These are phyloP conservation scores for Leuciscus waleckii DNA, from an alignment of 2,797 vertebrate species.

Conservation along the genomic window DNA sequence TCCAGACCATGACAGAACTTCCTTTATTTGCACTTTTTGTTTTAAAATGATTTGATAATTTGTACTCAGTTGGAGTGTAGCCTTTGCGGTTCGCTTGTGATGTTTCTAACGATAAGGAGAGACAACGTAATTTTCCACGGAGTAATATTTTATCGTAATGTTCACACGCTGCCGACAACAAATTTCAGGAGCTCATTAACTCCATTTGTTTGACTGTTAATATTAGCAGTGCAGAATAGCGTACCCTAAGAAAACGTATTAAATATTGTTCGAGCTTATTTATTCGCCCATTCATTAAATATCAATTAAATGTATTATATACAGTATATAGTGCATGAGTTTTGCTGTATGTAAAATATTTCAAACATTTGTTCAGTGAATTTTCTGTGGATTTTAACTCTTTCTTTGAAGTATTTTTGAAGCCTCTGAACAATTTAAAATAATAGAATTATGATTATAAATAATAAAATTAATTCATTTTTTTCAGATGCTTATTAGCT, in stretches of 20 bases:
- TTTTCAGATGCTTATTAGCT: background rate
- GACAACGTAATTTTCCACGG: background rate
- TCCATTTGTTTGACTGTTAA: background rate
- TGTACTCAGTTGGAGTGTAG: background rate
- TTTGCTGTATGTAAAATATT: background rate
- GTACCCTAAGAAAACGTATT: background rate
- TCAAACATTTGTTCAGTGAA: background rate
- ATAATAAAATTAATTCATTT: background rate
- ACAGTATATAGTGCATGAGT: too few relatives aligned
- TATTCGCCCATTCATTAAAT: too few relatives aligned
- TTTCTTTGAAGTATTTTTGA: background rate
- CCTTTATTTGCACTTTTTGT: background rate
- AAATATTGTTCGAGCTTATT: background rate
- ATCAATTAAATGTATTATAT: too few relatives aligned
- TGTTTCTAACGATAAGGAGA: conserved; percentile 4
- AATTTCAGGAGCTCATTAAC: background rate
- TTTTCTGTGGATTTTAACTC: background rate
- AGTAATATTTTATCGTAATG: background rate
- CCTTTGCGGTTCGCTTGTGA: background rate
- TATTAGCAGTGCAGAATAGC: background rate
- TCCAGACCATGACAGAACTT: background rate
- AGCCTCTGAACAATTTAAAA: background rate
- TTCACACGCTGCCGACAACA: background rate
- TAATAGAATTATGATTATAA: background rate
- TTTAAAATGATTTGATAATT: background rate